Evolutionary conservation across 2,113 vertebrate genomes (phyloP), one percentile per base, ranked within the genome.

Genomic region (Pithys albifrons): DNA sequence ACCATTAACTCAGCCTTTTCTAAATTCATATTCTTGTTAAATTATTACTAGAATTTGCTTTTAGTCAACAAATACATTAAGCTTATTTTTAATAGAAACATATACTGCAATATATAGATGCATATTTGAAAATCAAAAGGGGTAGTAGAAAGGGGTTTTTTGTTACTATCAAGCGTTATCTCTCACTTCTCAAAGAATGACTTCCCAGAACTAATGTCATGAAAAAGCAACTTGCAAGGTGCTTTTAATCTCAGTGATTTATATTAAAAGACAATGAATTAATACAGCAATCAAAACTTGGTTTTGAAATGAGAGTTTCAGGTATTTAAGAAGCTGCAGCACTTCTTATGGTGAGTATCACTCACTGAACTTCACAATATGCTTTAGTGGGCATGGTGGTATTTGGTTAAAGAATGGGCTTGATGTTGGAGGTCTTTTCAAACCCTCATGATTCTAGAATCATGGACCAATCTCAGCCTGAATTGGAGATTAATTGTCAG

Each of bases 371-470:
- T 75, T 61, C 0, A 0, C 13, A 41, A 14, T 31, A 23, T 27
- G 6, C 6, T 48, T 27, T 31, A 31, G 14, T 70, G 24, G 11
- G 20, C 14, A 25, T 15, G 8, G 14, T 48, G 23, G 5, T 35
- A 25, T 46, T 48, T 20, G 24, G 3, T 35, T 0, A 0, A 70
- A 61, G 29, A 20, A 55, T 0, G 9, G 20, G 6, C 24, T 48
- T 75, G n/a, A 39, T 55, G 31, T 76, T 35, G 20, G 24, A 54
- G 17, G 9, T 69, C 9, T 89, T 75, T 62, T 62, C n/a, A 29
- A 48, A 13, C 22, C 0, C 5, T n/a, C 37, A 22, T 35, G 25
- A 35, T 61, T 83, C 41, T 62, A 11, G 22, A 11, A 35, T 57
- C 12, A 33, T 73, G 57, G 86, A 71, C 6, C 8, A 51, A 6